phyloP scores from a whole-genome alignment of 2,888 invertebrate species.

The Hirtodrosophila confusa region DNA sequence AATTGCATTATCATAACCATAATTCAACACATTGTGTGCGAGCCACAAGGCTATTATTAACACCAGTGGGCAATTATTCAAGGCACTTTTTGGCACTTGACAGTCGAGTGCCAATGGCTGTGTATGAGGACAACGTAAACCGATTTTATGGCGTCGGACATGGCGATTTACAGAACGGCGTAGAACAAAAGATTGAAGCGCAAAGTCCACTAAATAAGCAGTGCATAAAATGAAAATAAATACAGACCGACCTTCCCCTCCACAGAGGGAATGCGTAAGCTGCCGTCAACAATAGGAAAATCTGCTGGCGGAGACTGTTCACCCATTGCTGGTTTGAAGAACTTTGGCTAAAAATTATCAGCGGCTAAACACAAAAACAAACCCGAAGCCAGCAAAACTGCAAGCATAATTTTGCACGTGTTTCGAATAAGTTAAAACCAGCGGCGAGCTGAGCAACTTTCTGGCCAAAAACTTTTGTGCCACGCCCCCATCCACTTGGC shows the following conservation, averaged over 20 bases:
- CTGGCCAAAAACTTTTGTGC: slow-evolving; percentile 47
- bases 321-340: neutral
- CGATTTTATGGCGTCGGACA: slow-evolving; percentile 46
- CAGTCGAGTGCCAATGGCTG: slow-evolving; percentile 46
- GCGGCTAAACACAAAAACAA: slow-evolving; percentile 43
- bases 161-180: slow-evolving; percentile 30
- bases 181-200: slow-evolving; percentile 43
- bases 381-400: slow-evolving; percentile 46
- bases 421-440: slow-evolving; percentile 73
- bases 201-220: slow-evolving; percentile 41
- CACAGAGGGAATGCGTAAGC: slow-evolving; percentile 14
- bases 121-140: slow-evolving; percentile 5
- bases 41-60: slow-evolving; percentile 45
- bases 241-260: neutral
- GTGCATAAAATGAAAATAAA: slow-evolving; percentile 45
- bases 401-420: slow-evolving; percentile 79
- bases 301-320: slow-evolving; percentile 25
- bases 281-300: slow-evolving; percentile 33
- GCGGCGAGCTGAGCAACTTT: slow-evolving; percentile 44
- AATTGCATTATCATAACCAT: slow-evolving; percentile 28
- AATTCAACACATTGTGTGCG: slow-evolving; percentile 17
- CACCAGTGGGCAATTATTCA: slow-evolving; percentile 49
- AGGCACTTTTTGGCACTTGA: slow-evolving; percentile 42
- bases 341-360: slow-evolving; percentile 43
- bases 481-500: slow-evolving; percentile 11